Percentiles rank a stretch among this genome's conserved stretches.
Evolutionary conservation across 1,140 invertebrate genomes (phyloP).

Genomic region (Potamilus streckersoni): DNA sequence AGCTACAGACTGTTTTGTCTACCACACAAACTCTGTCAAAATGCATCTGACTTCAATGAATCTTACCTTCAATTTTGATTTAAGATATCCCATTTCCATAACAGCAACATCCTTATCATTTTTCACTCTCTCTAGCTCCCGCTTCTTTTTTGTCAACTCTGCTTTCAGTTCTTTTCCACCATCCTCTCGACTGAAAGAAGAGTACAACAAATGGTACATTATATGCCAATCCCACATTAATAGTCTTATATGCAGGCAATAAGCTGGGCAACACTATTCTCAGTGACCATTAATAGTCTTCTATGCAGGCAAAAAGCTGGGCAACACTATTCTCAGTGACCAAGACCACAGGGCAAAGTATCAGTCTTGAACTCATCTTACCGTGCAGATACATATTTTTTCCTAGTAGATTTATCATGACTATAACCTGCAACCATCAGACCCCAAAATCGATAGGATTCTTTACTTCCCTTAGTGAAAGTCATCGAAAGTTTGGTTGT

Average conservation of each 20-base stretch:
- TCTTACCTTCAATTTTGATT: constrained; percentile 26
- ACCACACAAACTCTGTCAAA: too few species aligned
- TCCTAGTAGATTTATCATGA: not conserved
- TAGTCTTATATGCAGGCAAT: not conserved
- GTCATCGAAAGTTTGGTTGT: too few species aligned
- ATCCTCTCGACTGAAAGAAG: too few species aligned
- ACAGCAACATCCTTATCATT: constrained; percentile 24
- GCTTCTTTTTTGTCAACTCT: constrained; percentile 18
- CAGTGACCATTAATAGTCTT: not conserved
- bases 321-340: not conserved
- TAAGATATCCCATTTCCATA: constrained; percentile 23
- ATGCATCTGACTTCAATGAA: too few species aligned
- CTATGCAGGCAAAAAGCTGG: not conserved
- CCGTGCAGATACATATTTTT: not conserved
- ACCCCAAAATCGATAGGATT: too few species aligned
- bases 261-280: not conserved
- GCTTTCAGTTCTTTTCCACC: constrained; percentile 20
- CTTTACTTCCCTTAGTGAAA: too few species aligned
- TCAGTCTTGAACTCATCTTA: not conserved
- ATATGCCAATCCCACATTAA: not conserved
- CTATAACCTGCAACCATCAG: too few species aligned
- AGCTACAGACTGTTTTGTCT: too few species aligned
- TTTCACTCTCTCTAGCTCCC: constrained; percentile 17
- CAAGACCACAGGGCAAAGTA: not conserved
- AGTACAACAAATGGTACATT: too few species aligned